Percentiles rank a stretch among this genome's conserved stretches.
Conservation (phyloP, 2,888 invertebrate genomes). For the Ochlodes sylvanus region DNA sequence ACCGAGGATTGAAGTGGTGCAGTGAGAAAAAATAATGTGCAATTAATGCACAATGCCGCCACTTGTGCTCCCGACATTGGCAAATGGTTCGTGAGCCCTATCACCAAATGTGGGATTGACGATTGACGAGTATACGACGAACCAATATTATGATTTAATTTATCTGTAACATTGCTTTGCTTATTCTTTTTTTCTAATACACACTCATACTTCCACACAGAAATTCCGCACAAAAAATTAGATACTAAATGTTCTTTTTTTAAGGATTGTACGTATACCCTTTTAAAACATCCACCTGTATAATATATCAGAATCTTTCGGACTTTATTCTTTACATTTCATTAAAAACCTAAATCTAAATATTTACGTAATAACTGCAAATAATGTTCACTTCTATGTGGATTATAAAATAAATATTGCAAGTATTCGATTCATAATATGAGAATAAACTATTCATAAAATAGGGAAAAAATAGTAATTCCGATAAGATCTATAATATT, state of each 20-base stretch:
- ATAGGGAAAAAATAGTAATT: constrained; percentile 40
- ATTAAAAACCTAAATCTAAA: no score
- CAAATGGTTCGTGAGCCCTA: constrained; percentile 69
- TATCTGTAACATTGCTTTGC: not conserved
- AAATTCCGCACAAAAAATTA: no score
- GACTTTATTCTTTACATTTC: no score
- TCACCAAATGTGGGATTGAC: constrained; percentile 57
- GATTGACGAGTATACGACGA: constrained; percentile 45
- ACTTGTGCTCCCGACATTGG: constrained; percentile 66
- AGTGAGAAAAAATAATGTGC: constrained; percentile 58
- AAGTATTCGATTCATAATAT: no score
- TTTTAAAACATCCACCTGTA: no score
- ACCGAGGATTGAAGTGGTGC: constrained; percentile 66
- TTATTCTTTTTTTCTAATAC: not conserved
- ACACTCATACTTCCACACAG: no score
- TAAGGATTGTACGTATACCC: no score
- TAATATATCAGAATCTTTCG: no score
- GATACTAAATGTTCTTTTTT: no score
- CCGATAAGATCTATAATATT: constrained; percentile 68
- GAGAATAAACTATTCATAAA: not conserved
- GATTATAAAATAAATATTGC: no score
- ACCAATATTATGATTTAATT: constrained; percentile 23
- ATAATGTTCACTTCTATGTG: no score
- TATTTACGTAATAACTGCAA: no score
- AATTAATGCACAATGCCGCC: constrained; percentile 69